Conservation (phyloP, 2,113 vertebrate species). For the Myiozetetes cayanensis region DNA sequence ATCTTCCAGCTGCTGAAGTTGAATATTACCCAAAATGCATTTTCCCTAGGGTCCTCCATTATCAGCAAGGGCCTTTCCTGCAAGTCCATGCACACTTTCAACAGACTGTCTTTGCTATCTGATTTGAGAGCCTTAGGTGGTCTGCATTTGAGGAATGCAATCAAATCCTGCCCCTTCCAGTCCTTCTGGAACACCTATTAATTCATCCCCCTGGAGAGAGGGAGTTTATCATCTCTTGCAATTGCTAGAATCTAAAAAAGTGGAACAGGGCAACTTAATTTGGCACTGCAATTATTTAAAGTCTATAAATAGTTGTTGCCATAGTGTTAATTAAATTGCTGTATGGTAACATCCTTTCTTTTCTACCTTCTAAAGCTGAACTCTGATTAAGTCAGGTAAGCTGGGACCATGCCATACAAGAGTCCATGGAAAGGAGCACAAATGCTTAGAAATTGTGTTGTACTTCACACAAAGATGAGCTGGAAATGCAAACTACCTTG, state of each 20-base stretch:
- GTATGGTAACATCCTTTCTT: background rate
- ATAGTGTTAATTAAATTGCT: conserved; percentile 28
- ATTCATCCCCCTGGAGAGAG: conserved; percentile 31
- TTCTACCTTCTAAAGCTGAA: background rate
- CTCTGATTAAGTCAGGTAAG: background rate
- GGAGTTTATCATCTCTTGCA: conserved; percentile 25
- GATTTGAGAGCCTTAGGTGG: background rate
- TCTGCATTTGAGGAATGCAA: background rate
- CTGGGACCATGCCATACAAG: background rate
- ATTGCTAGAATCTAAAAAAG: conserved; percentile 3
- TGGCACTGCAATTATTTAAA: conserved; percentile 42
- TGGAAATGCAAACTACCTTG: background rate
- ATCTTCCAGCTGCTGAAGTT: background rate
- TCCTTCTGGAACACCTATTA: conserved; percentile 37
- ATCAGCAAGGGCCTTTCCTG: background rate
- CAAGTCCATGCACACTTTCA: background rate
- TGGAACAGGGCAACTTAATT: conserved; percentile 35
- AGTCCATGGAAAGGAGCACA: background rate
- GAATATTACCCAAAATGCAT: background rate
- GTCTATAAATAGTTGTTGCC: conserved; percentile 49
- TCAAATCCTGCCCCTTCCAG: conserved; percentile 37
- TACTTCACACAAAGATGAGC: background rate
- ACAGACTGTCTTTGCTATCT: background rate
- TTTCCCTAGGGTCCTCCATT: background rate
- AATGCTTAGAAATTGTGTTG: background rate